A percentile compares a stretch with the other conserved stretches of the same genome.
These are phyloP conservation scores for Romanogobio albipinnatus DNA, from an alignment of 2,113 vertebrate genomes.

Conservation along the genomic window DNA sequence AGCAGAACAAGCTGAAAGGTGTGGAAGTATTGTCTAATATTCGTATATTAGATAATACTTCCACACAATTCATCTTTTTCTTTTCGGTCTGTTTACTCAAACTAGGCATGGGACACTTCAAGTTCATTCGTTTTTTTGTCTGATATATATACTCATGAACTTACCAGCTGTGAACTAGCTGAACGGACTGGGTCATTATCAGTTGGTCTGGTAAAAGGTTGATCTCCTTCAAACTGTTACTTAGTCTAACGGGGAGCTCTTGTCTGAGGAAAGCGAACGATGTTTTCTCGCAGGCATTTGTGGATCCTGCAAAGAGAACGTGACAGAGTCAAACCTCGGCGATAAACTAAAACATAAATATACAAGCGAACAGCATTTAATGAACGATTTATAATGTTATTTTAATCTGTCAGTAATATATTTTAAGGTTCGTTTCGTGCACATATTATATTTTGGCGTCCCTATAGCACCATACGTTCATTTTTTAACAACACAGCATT, in stretches of 20 bases:
- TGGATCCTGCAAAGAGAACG: slow-evolving; percentile 74
- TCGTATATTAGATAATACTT: background rate
- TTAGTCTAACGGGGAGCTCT: slow-evolving; percentile 87
- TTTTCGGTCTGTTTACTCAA: background rate
- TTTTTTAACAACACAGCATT: background rate
- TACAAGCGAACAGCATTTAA: background rate
- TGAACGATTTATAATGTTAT: background rate
- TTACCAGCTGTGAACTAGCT: slow-evolving; percentile 90
- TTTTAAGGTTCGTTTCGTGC: background rate
- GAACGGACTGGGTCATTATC: slow-evolving; percentile 83
- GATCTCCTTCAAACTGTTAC: slow-evolving; percentile 94
- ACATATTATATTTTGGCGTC: background rate
- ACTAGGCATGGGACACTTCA: background rate
- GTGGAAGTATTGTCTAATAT: too few relatives aligned
- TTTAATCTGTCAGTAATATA: background rate
- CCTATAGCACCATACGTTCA: too few relatives aligned
- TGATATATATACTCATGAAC: background rate
- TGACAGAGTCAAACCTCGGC: background rate
- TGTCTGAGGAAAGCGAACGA: slow-evolving; percentile 88
- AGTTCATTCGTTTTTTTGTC: background rate
- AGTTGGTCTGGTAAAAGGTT: slow-evolving; percentile 83
- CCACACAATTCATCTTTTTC: background rate
- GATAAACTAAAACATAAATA: too few relatives aligned
- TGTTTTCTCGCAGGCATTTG: slow-evolving; percentile 89
- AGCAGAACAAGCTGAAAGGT: background rate